Conservation (phyloP, 37 sponge, comb jelly and placozoan genomes). For the Aphrocallistes beatrix region DNA sequence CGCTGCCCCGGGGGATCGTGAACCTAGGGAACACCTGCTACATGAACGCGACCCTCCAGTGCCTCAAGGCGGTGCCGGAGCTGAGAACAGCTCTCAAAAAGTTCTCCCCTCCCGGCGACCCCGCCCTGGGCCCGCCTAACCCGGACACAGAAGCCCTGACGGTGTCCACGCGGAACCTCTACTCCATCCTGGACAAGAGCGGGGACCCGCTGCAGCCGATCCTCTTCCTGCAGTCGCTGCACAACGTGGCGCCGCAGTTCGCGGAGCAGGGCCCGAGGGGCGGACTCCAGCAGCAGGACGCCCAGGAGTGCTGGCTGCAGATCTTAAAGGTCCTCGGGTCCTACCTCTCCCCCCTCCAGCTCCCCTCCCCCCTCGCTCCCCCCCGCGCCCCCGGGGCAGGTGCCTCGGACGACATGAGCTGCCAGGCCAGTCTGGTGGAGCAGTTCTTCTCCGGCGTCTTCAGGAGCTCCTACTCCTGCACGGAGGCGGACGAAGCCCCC, state of each 20-base stretch:
- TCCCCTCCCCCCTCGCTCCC: slow-evolving; percentile 4
- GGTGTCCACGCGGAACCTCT: neutral
- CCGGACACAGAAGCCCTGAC: slow-evolving; percentile 7
- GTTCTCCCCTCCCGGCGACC: neutral
- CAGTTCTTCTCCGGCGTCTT: neutral
- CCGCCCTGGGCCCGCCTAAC: slow-evolving; percentile 15
- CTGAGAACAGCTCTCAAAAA: slow-evolving; percentile 37
- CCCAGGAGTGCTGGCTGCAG: slow-evolving; percentile 93
- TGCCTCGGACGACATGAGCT: neutral
- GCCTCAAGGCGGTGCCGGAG: slow-evolving; percentile 84
- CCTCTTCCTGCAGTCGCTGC: slow-evolving; percentile 44
- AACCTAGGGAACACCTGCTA: slow-evolving; percentile 99
- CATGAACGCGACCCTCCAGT: slow-evolving; percentile 94
- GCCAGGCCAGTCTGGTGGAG: neutral
- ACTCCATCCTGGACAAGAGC: slow-evolving; percentile 32
- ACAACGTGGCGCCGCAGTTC: slow-evolving; percentile 69
- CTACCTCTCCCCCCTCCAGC: slow-evolving; percentile 29
- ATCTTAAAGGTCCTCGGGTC: slow-evolving; percentile 28
- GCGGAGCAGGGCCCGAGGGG: slow-evolving; percentile 68
- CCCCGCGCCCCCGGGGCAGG: neutral
- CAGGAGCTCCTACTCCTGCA: neutral
- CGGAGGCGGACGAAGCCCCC: neutral
- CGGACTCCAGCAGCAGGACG: slow-evolving; percentile 73
- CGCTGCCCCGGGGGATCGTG: slow-evolving; percentile 64
- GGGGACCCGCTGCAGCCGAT: slow-evolving; percentile 62